A percentile compares a stretch with the other conserved stretches of the same genome.
These are phyloP conservation scores for Neoniphon sammara DNA, from an alignment of 2,797 vertebrate genomes.

Conservation along the genomic window DNA sequence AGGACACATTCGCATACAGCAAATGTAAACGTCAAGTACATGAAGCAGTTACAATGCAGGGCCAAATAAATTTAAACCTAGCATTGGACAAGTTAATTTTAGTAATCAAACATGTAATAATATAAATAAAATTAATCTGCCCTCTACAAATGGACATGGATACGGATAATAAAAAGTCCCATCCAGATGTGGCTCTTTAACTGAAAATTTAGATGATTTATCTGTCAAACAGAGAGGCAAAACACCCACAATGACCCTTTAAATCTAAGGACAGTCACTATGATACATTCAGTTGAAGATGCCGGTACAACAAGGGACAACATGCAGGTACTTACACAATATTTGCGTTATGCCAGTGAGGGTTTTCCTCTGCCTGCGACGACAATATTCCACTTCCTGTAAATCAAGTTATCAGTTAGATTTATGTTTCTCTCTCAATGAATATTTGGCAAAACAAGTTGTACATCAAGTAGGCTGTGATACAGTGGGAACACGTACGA, in stretches of 20 bases:
- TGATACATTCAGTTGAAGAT: background rate
- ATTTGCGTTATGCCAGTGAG: constrained; percentile 88
- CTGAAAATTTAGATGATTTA: no score
- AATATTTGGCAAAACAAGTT: background rate
- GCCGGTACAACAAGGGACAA: no score
- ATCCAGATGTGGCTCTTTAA: no score
- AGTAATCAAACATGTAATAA: no score
- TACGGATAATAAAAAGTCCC: no score
- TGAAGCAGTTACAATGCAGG: no score
- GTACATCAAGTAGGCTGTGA: background rate
- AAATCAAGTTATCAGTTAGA: constrained; percentile 50
- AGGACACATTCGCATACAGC: constrained; percentile 4
- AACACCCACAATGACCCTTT: background rate
- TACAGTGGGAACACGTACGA: constrained; percentile 14
- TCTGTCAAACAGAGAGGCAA: no score
- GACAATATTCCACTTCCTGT: constrained; percentile 87
- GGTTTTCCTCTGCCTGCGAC: constrained; percentile 83
- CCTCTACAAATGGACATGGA: no score
- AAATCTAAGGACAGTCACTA: background rate
- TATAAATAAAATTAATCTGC: no score
- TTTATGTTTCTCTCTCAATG: constrained; percentile 1
- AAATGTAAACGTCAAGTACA: no score
- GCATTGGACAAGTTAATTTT: no score
- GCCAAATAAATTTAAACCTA: no score
- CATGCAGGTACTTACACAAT: constrained; percentile 83